Conservation (phyloP, 1,140 invertebrate species). For the Holotrichia oblita region DNA sequence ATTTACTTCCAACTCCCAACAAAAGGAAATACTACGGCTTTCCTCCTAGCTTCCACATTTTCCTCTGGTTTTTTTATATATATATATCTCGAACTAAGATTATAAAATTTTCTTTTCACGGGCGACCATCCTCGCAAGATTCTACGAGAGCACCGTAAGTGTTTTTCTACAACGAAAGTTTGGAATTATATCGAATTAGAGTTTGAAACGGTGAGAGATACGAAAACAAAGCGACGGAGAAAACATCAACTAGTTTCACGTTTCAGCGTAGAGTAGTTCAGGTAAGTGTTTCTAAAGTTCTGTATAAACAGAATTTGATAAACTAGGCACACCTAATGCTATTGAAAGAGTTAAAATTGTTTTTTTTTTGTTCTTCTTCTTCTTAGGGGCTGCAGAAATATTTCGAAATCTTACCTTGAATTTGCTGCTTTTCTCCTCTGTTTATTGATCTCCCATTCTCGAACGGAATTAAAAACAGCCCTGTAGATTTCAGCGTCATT, state of each 20-base stretch:
- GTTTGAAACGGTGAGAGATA: neutral
- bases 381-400: no score
- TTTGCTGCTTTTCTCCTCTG: constrained; percentile 51
- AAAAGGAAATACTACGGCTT: no score
- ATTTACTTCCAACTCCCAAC: neutral
- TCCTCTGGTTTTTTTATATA: no score
- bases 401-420: neutral
- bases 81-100: neutral
- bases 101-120: neutral
- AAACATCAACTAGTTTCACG: neutral
- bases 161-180: neutral
- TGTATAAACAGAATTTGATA: no score
- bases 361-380: no score
- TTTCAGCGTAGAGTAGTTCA: no score
- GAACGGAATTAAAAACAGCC: constrained; percentile 68
- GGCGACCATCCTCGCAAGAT: neutral
- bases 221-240: neutral
- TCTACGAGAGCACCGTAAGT: neutral
- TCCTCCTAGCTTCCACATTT: no score
- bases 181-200: neutral
- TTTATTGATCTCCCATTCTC: constrained; percentile 64
- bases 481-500: constrained; percentile 69
- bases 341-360: no score
- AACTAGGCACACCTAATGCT: no score
- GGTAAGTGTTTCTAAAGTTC: no score